phyloP scores from a whole-genome alignment of 2,888 invertebrate species.

The Nomada lathburiana region DNA sequence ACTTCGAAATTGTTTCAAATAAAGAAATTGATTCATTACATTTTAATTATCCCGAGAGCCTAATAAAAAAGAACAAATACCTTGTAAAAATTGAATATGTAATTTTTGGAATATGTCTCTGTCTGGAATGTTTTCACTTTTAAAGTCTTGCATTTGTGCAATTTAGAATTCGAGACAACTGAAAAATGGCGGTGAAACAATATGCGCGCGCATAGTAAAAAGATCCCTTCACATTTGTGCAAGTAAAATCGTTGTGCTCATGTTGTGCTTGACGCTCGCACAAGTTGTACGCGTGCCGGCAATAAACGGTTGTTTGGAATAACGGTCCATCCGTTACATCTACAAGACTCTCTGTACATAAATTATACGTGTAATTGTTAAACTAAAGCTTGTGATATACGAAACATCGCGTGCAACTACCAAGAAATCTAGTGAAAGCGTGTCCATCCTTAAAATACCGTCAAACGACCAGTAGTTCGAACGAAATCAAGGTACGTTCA shows the following conservation, averaged over 20 bases:
- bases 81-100: no score
- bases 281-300: conserved; percentile 63
- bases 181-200: conserved; percentile 57
- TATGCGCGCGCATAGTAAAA: conserved; percentile 42
- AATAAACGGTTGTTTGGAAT: conserved; percentile 60
- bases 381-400: neutral
- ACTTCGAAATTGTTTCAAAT: neutral
- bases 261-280: conserved; percentile 56
- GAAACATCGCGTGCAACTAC: neutral
- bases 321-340: conserved; percentile 58
- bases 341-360: conserved; percentile 27
- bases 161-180: neutral
- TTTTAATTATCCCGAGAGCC: neutral
- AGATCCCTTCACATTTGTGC: conserved; percentile 50
- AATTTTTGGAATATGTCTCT: no score
- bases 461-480: conserved; percentile 27
- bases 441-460: conserved; percentile 35
- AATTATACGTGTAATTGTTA: conserved; percentile 15
- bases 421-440: conserved; percentile 32
- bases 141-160: no score
- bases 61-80: neutral
- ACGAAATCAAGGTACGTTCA: conserved; percentile 38
- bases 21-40: neutral
- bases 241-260: conserved; percentile 27
- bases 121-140: no score